Conservation (phyloP, 2,888 invertebrate species). For the Nezara viridula region DNA sequence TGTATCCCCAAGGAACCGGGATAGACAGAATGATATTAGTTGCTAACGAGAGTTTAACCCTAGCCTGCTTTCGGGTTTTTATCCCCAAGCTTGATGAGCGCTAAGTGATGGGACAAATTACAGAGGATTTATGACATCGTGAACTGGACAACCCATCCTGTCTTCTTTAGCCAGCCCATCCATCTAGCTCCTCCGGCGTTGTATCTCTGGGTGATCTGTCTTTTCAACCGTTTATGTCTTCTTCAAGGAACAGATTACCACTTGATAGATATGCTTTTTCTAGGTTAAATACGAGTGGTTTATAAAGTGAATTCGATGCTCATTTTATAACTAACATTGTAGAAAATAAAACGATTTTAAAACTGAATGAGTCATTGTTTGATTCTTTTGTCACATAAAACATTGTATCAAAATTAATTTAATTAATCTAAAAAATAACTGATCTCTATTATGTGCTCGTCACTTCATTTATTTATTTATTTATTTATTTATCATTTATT, state of each 20-base stretch:
- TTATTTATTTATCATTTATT: too few species aligned
- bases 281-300: background rate
- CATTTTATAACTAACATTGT: too few species aligned
- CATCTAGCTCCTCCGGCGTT: background rate
- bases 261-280: background rate
- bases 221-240: background rate
- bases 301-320: background rate
- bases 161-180: background rate
- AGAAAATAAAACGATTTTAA: too few species aligned
- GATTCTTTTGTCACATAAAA: too few species aligned
- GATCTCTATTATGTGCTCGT: too few species aligned
- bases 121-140: slow-evolving; percentile 1
- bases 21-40: slow-evolving; percentile 1
- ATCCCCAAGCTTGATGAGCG: background rate
- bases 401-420: too few species aligned
- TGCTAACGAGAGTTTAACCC: slow-evolving; percentile 40
- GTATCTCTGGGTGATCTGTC: background rate
- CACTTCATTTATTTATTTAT: too few species aligned
- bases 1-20: background rate
- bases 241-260: background rate
- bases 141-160: slow-evolving; percentile 16
- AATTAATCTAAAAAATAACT: too few species aligned
- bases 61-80: background rate
- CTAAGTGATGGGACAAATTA: slow-evolving; percentile 42
- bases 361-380: too few species aligned